phyloP scores from a whole-genome alignment of 2,888 invertebrate genomes.

The Drosophila buzzatii region DNA sequence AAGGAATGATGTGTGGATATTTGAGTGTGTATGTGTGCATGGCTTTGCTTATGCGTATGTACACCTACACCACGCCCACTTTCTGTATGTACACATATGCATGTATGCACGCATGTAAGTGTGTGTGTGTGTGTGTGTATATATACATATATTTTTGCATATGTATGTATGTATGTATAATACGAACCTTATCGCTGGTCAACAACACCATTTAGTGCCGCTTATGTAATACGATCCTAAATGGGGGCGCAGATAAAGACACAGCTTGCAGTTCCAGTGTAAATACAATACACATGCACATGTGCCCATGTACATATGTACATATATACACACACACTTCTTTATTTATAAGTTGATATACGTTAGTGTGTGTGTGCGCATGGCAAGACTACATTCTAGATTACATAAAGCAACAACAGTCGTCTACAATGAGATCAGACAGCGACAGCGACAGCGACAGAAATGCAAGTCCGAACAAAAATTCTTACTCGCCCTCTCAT shows the following conservation, averaged over 20 bases:
- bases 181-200: constrained; percentile 55
- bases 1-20: constrained; percentile 17
- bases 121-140: constrained; percentile 4
- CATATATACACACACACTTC: constrained; percentile 6
- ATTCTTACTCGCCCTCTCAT: constrained; percentile 47
- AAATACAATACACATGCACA: constrained; percentile 6
- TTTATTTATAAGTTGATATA: constrained; percentile 12
- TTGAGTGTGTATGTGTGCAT: not conserved
- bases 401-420: constrained; percentile 61
- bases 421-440: constrained; percentile 52
- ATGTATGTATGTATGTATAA: too few species aligned
- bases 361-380: constrained; percentile 14
- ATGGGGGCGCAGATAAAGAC: constrained; percentile 47
- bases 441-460: constrained; percentile 36
- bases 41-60: constrained; percentile 10
- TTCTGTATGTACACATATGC: constrained; percentile 12
- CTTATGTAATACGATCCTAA: constrained; percentile 71
- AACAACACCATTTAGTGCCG: constrained; percentile 36
- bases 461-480: constrained; percentile 49
- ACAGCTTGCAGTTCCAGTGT: constrained; percentile 21
- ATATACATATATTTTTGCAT: constrained; percentile 6
- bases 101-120: not conserved
- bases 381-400: constrained; percentile 65
- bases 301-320: too few species aligned
- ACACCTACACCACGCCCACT: constrained; percentile 36